These are phyloP conservation scores for Drosophila tanythrix DNA, from an alignment of 2,888 invertebrate species.

Conservation along the genomic window DNA sequence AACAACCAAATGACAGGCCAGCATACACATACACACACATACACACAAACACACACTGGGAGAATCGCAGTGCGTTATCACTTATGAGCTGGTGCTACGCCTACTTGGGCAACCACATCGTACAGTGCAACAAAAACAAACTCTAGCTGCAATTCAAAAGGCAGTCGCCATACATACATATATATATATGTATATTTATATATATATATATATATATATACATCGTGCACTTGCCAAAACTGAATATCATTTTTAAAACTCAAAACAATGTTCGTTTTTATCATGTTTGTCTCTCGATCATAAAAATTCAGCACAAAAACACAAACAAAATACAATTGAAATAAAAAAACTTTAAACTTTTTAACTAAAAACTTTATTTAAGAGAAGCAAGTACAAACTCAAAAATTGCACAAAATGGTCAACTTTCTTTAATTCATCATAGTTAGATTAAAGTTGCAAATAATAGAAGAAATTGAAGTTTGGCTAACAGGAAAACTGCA, in stretches of 20 bases:
- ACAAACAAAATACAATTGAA: neutral
- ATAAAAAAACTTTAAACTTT: neutral
- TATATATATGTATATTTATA: neutral
- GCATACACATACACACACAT: constrained; percentile 1
- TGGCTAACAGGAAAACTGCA: neutral
- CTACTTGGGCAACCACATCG: constrained; percentile 31
- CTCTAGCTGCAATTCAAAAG: neutral
- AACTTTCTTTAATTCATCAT: neutral
- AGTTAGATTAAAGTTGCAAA: neutral
- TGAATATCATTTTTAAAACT: neutral
- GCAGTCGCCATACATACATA: neutral
- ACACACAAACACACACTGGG: neutral
- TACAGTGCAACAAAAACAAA: constrained; percentile 36
- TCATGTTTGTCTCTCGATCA: no score
- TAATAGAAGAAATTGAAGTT: neutral
- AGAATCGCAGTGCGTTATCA: constrained; percentile 56
- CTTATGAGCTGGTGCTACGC: constrained; percentile 52
- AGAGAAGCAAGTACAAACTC: neutral
- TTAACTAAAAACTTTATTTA: neutral
- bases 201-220: neutral
- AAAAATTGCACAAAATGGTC: neutral
- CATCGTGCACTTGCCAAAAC: neutral
- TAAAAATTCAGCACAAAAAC: neutral
- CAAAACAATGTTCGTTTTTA: neutral
- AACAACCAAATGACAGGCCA: constrained; percentile 68